These are phyloP conservation scores for Plebejus argus DNA, from an alignment of 2,888 invertebrate species.

Conservation along the genomic window DNA sequence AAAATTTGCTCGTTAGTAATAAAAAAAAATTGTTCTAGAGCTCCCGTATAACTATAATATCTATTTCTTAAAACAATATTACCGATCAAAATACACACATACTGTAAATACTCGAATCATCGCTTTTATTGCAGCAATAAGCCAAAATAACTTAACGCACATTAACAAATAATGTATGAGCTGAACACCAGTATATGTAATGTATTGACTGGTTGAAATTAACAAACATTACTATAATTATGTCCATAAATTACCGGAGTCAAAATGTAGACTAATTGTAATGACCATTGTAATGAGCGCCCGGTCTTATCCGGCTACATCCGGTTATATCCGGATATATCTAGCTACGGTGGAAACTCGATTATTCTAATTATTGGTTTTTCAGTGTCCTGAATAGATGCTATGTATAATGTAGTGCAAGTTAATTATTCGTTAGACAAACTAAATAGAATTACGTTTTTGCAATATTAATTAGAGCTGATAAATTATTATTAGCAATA, in stretches of 20 bases:
- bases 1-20: too few species aligned
- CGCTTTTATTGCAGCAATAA: neutral
- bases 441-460: too few species aligned
- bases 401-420: neutral
- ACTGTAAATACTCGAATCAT: neutral
- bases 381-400: neutral
- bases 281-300: neutral
- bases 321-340: neutral
- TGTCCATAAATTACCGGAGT: neutral
- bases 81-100: too few species aligned
- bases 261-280: slow-evolving; percentile 6
- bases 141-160: neutral
- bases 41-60: too few species aligned
- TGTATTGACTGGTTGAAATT: slow-evolving; percentile 10
- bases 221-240: slow-evolving; percentile 5
- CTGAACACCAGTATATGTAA: neutral
- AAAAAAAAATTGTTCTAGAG: too few species aligned
- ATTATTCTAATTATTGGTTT: neutral
- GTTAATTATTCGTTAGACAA: too few species aligned
- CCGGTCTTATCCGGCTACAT: neutral
- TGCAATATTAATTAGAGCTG: too few species aligned
- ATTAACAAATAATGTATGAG: neutral
- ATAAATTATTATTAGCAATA: too few species aligned
- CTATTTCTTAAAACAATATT: too few species aligned
- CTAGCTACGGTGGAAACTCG: neutral